A percentile compares a stretch with the other conserved stretches of the same genome.
Conservation (phyloP, 2,113 vertebrate genomes). For the Chiloscyllium plagiosum region DNA sequence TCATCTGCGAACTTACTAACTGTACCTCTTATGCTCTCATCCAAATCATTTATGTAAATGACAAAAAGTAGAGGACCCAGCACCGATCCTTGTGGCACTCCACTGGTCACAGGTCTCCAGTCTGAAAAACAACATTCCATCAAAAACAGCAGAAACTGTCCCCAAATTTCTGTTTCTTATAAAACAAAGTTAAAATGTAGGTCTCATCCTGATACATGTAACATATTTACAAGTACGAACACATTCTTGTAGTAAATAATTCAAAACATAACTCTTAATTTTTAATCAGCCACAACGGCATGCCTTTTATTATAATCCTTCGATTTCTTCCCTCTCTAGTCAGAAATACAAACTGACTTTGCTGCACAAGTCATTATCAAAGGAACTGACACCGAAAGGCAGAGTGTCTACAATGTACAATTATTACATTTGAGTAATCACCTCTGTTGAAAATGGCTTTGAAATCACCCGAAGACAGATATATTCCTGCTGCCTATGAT, state of each 20-base stretch:
- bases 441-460: too few species aligned
- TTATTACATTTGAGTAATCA: neutral
- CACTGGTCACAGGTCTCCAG: too few species aligned
- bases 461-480: too few species aligned
- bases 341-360: neutral
- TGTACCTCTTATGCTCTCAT: too few species aligned
- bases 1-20: too few species aligned
- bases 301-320: neutral
- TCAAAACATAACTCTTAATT: neutral
- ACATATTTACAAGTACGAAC: neutral
- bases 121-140: too few species aligned
- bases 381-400: neutral
- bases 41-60: too few species aligned
- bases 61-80: too few species aligned
- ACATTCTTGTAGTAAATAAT: too few species aligned
- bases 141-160: neutral
- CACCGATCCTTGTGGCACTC: too few species aligned
- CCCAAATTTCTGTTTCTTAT: neutral
- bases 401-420: neutral
- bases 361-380: neutral
- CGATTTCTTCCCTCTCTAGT: neutral
- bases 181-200: neutral
- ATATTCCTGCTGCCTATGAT: too few species aligned
- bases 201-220: neutral
- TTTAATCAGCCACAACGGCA: neutral